Conservation (phyloP, 2,888 invertebrate species). For the Orthosia cruda region DNA sequence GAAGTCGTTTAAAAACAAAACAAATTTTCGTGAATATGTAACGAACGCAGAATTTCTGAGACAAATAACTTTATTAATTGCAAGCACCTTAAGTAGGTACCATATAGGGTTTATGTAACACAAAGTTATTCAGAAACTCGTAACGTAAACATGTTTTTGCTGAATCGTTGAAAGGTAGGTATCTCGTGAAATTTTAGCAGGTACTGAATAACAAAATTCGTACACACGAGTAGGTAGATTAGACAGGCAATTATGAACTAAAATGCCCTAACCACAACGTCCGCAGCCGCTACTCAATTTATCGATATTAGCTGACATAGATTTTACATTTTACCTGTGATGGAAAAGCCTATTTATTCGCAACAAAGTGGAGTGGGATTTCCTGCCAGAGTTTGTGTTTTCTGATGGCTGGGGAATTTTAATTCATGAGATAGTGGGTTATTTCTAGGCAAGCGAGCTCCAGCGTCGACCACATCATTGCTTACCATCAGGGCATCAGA, state of each 20-base stretch:
- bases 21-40: slow-evolving; percentile 14
- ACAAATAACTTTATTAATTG: slow-evolving; percentile 39
- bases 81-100: not conserved
- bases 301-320: slow-evolving; percentile 23
- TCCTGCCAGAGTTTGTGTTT: not conserved
- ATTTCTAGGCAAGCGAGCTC: too few relatives aligned
- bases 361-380: too few relatives aligned
- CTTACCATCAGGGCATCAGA: too few relatives aligned
- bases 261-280: slow-evolving; percentile 43
- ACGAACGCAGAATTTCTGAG: slow-evolving; percentile 4
- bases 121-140: slow-evolving; percentile 24
- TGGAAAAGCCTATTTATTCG: not conserved
- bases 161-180: slow-evolving; percentile 27
- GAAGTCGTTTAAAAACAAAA: not conserved
- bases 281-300: slow-evolving; percentile 25
- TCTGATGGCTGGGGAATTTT: not conserved
- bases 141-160: slow-evolving; percentile 69
- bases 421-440: too few relatives aligned
- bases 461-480: too few relatives aligned
- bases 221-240: slow-evolving; percentile 22
- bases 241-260: slow-evolving; percentile 39
- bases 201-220: slow-evolving; percentile 36
- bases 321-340: slow-evolving; percentile 19
- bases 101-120: slow-evolving; percentile 24
- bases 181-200: slow-evolving; percentile 45